A percentile compares a stretch with the other conserved stretches of the same genome.
phyloP scores from a whole-genome alignment of 2,888 invertebrate genomes.

The Nemurella pictetii region DNA sequence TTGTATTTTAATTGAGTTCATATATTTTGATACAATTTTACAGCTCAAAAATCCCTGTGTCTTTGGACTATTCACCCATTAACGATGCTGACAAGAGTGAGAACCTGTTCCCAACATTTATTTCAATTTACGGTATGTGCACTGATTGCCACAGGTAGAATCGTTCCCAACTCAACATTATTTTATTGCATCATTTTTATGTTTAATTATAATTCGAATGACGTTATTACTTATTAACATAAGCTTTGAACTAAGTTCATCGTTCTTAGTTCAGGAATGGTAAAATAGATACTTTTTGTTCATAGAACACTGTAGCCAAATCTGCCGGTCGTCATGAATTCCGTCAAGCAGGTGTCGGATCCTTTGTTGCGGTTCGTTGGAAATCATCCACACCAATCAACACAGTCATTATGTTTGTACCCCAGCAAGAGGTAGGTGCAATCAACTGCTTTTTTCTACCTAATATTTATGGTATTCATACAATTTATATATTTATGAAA shows the following conservation, averaged over 20 bases:
- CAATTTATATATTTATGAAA: conserved; percentile 2
- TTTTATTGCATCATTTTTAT: too few relatives aligned
- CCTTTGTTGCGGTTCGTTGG: conserved; percentile 41
- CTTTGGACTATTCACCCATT: too few relatives aligned
- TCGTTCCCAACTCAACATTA: too few relatives aligned
- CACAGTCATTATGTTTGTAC: conserved; percentile 95
- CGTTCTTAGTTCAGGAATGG: too few relatives aligned
- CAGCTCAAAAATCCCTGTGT: too few relatives aligned
- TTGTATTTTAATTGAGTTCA: too few relatives aligned
- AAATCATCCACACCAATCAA: conserved; percentile 78
- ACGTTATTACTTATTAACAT: too few relatives aligned
- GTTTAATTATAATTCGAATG: too few relatives aligned
- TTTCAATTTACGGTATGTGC: background rate
- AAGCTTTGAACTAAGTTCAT: too few relatives aligned
- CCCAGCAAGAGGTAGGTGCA: conserved; percentile 92
- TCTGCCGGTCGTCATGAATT: background rate
- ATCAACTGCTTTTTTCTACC: conserved; percentile 3
- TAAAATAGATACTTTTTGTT: background rate
- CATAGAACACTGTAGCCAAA: background rate
- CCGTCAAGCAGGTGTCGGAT: background rate
- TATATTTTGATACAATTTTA: too few relatives aligned
- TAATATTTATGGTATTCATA: background rate
- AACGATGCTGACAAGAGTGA: conserved; percentile 40
- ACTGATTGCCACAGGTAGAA: too few relatives aligned
- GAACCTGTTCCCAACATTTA: background rate